phyloP scores from a whole-genome alignment of 1,140 invertebrate genomes.

The Drepana arcuata region DNA sequence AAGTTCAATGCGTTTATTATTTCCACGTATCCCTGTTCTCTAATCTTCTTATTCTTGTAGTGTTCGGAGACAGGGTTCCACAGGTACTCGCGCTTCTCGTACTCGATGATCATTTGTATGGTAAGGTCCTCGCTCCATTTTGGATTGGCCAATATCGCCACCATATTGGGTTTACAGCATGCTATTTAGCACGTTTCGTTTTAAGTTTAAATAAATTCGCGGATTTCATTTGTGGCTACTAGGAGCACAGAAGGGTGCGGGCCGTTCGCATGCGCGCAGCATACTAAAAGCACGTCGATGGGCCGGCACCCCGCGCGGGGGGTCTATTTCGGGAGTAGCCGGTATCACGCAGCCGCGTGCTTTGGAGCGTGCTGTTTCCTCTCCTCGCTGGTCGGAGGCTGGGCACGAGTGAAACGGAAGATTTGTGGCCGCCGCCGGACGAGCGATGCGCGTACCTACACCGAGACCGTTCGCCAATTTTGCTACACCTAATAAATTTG shows the following conservation, averaged over 20 bases:
- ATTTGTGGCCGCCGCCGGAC: slow-evolving; percentile 54
- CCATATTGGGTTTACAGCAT: slow-evolving; percentile 42
- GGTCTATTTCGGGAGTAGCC: slow-evolving; percentile 67
- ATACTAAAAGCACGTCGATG: slow-evolving; percentile 71
- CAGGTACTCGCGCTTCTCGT: slow-evolving; percentile 63
- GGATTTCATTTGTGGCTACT: slow-evolving; percentile 33
- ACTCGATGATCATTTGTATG: slow-evolving; percentile 65
- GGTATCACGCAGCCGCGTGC: slow-evolving; percentile 65
- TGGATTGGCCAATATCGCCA: slow-evolving; percentile 60
- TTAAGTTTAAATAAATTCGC: slow-evolving; percentile 27
- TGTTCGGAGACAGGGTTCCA: slow-evolving; percentile 65
- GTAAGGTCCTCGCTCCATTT: slow-evolving; percentile 69
- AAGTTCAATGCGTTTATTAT: slow-evolving; percentile 62
- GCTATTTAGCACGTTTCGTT: slow-evolving; percentile 21
- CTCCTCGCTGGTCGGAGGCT: slow-evolving; percentile 47
- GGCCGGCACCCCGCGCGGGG: slow-evolving; percentile 50
- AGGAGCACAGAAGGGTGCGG: slow-evolving; percentile 64
- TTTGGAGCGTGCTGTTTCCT: slow-evolving; percentile 68
- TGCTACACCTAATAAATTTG: too few species aligned
- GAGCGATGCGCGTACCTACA: slow-evolving; percentile 4
- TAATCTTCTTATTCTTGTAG: slow-evolving; percentile 66
- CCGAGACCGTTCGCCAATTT: too few species aligned
- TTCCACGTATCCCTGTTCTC: slow-evolving; percentile 62
- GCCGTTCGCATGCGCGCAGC: slow-evolving; percentile 70
- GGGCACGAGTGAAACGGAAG: slow-evolving; percentile 66